A percentile compares a stretch with the other conserved stretches of the same genome.
These are phyloP conservation scores for Gavialis gangeticus DNA, from an alignment of 2,113 vertebrate species.

Conservation along the genomic window DNA sequence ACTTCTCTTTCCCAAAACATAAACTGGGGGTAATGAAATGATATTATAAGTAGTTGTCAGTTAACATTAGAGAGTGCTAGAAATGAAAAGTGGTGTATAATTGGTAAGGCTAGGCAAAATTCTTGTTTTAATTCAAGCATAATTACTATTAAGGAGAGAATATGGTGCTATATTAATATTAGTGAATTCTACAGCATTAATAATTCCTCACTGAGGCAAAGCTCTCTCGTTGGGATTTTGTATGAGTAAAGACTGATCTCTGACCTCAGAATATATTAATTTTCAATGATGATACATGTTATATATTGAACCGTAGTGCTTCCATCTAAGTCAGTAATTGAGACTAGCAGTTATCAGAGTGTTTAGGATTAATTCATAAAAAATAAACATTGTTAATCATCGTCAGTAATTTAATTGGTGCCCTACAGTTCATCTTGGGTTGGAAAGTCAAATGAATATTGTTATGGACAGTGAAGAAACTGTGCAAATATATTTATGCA, in stretches of 20 bases:
- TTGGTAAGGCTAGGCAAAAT: not conserved
- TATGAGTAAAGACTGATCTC: not conserved
- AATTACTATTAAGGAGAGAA: not conserved
- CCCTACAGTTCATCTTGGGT: slow-evolving; percentile 19
- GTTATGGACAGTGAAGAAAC: slow-evolving; percentile 61
- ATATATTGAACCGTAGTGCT: slow-evolving; percentile 7
- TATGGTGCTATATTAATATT: not conserved
- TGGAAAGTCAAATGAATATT: slow-evolving; percentile 51
- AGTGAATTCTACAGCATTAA: not conserved
- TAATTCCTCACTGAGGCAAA: not conserved
- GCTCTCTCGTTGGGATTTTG: not conserved
- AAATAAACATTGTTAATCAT: not conserved
- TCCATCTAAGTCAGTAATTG: not conserved
- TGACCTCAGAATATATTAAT: not conserved
- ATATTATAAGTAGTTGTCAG: not conserved
- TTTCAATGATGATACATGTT: not conserved
- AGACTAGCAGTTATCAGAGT: not conserved
- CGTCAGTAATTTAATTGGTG: not conserved
- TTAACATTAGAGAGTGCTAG: not conserved
- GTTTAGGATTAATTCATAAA: not conserved
- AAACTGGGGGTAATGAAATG: not conserved
- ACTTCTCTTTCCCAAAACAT: not conserved
- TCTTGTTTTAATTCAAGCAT: not conserved
- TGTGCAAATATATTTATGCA: slow-evolving; percentile 41
- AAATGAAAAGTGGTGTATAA: not conserved